Percentiles rank a stretch among this genome's conserved stretches.
Evolutionary conservation across 53 echinoderm and acorn worm species (phyloP).

Genomic region (Luidia sarsii): DNA sequence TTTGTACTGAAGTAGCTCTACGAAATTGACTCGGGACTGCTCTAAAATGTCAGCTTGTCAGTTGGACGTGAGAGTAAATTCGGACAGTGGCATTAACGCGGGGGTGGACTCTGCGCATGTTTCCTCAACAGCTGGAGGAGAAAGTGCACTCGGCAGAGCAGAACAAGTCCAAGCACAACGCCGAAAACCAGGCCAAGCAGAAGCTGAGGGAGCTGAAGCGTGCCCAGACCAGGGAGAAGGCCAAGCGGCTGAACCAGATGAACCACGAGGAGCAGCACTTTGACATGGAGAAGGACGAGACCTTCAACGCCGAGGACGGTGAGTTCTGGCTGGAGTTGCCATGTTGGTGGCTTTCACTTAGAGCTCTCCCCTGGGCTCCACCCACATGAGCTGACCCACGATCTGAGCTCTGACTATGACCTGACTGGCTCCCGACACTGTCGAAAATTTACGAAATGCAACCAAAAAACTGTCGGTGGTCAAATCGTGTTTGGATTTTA

Average conservation of each 20-base stretch:
- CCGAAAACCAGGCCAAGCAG: constrained; percentile 79
- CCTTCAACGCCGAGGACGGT: constrained; percentile 94
- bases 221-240: constrained; percentile 75
- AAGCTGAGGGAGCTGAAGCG: constrained; percentile 78
- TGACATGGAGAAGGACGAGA: constrained; percentile 94
- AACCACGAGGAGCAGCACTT: constrained; percentile 60
- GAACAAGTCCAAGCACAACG: constrained; percentile 70
- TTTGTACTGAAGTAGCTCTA: neutral
- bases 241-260: constrained; percentile 56
- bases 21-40: neutral
- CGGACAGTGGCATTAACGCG: too few relatives aligned
- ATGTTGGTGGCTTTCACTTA: too few relatives aligned
- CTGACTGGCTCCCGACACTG: too few relatives aligned
- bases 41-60: neutral
- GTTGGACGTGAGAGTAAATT: neutral
- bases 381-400: too few relatives aligned
- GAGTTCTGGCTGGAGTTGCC: too few relatives aligned
- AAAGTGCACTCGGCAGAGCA: constrained; percentile 88
- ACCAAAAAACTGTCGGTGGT: too few relatives aligned
- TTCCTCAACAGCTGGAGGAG: constrained; percentile 80
- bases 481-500: too few relatives aligned
- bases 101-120: too few relatives aligned
- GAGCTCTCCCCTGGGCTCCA: too few relatives aligned
- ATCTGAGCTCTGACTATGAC: too few relatives aligned
- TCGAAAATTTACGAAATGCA: too few relatives aligned